These are phyloP conservation scores for Crocodylus rhombifer DNA, from an alignment of 2,797 vertebrate genomes.

Conservation along the genomic window DNA sequence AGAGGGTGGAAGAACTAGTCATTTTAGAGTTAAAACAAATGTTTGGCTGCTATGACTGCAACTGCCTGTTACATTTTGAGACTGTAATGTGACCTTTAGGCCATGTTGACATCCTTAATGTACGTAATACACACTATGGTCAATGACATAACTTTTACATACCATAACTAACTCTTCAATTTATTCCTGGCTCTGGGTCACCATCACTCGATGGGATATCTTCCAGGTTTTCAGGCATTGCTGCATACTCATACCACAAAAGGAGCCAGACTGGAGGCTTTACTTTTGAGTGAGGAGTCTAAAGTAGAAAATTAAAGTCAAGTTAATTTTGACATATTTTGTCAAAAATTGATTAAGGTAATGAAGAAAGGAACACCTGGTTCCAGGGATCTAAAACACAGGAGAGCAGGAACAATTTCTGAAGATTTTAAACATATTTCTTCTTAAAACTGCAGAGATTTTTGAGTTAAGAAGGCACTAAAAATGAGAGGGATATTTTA, in stretches of 20 bases:
- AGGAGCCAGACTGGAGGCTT: not conserved
- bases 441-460: not conserved
- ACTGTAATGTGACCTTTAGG: not conserved
- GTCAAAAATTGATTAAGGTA: not conserved
- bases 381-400: not conserved
- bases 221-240: conserved; percentile 38
- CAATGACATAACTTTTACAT: conserved; percentile 34
- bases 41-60: not conserved
- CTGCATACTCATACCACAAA: not conserved
- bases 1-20: not conserved
- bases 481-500: not conserved
- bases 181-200: conserved; percentile 47
- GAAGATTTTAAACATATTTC: not conserved
- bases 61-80: not conserved
- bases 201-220: conserved; percentile 21
- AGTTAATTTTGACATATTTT: not conserved
- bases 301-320: not conserved
- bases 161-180: conserved; percentile 17
- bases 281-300: not conserved
- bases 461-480: not conserved
- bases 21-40: not conserved
- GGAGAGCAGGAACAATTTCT: not conserved
- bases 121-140: not conserved
- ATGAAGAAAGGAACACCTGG: not conserved
- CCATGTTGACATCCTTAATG: conserved; percentile 8